Evolutionary conservation across 2,797 vertebrate species (phyloP), one percentile per base, ranked within the genome.

Genomic region (Cyclopterus lumpus): DNA sequence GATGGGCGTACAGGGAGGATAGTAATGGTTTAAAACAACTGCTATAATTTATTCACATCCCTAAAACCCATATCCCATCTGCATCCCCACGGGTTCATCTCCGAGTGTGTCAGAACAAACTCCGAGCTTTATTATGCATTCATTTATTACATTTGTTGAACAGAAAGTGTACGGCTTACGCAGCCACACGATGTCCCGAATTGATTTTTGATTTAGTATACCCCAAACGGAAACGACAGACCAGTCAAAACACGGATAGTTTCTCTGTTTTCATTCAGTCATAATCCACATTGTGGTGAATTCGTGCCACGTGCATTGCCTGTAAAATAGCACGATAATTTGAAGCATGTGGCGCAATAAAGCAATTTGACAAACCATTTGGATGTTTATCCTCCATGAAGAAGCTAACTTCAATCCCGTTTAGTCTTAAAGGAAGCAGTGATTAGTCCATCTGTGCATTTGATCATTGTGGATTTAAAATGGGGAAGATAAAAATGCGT

Each of bases 21-120:
- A 77, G 83, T 77, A 85, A 84, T 86, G 83, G 72, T 82, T 77
- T 87, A 88, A 92, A 93, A 89, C 82, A 92, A 87, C 83, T 64
- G 69, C 77, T 85, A 81, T 93, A 81, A 89, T 91, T 93, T 89
- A 93, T 94, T 93, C 88, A 91, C 88, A 80, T 75, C 42, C 71
- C 75, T 86, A 88, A 92, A 91, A 88, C 83, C 85, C 88, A 86
- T 87, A 88, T 88, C 86, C 85, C 90, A 87, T 91, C 90, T 90
- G 89, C 12, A 61, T 91, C 86, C 89, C 88, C 60, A 63, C 8
- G 75, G 87, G 88, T 86, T 86, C 79, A 69, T 89, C 84, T 89
- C 79, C 74, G 79, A 88, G 88, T 85, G 84, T 91, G 84, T 88
- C 86, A 88, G 81, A 92, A 86, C 83, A 88, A 86, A 90, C 83